Conservation (phyloP, 2,113 vertebrate species). For the Erinaceus europaeus region DNA sequence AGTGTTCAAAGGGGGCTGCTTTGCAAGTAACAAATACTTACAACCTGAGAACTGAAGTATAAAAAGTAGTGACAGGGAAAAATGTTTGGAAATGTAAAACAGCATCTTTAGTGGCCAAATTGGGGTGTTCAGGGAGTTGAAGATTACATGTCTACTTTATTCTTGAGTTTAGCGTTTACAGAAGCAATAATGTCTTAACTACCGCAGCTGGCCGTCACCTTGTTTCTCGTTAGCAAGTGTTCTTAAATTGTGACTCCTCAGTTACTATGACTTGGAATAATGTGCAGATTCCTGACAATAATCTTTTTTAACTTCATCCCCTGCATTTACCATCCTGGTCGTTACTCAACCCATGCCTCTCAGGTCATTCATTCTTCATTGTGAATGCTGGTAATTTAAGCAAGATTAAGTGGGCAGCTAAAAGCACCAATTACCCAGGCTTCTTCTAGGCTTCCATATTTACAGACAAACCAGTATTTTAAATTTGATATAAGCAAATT, state of each 20-base stretch:
- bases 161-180: slow-evolving; percentile 80
- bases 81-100: slow-evolving; percentile 86
- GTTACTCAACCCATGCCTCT: slow-evolving; percentile 53
- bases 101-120: slow-evolving; percentile 88
- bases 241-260: slow-evolving; percentile 66
- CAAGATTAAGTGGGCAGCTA: slow-evolving; percentile 73
- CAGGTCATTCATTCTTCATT: slow-evolving; percentile 56
- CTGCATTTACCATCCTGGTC: slow-evolving; percentile 28
- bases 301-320: slow-evolving; percentile 54
- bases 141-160: slow-evolving; percentile 83
- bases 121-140: slow-evolving; percentile 83
- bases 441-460: slow-evolving; percentile 57
- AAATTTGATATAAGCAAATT: slow-evolving; percentile 59
- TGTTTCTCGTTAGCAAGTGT: slow-evolving; percentile 66
- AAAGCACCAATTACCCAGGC: slow-evolving; percentile 70
- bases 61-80: slow-evolving; percentile 85
- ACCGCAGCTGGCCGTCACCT: slow-evolving; percentile 77
- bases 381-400: slow-evolving; percentile 67
- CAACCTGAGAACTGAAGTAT: slow-evolving; percentile 87
- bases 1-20: slow-evolving; percentile 84
- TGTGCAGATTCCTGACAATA: slow-evolving; percentile 42
- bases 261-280: slow-evolving; percentile 43
- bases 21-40: slow-evolving; percentile 88
- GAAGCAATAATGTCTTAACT: slow-evolving; percentile 84
- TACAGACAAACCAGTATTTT: slow-evolving; percentile 63